Percentiles rank a stretch among this genome's conserved stretches.
These are phyloP conservation scores for Menidia menidia DNA, from an alignment of 2,797 vertebrate species.

Conservation along the genomic window DNA sequence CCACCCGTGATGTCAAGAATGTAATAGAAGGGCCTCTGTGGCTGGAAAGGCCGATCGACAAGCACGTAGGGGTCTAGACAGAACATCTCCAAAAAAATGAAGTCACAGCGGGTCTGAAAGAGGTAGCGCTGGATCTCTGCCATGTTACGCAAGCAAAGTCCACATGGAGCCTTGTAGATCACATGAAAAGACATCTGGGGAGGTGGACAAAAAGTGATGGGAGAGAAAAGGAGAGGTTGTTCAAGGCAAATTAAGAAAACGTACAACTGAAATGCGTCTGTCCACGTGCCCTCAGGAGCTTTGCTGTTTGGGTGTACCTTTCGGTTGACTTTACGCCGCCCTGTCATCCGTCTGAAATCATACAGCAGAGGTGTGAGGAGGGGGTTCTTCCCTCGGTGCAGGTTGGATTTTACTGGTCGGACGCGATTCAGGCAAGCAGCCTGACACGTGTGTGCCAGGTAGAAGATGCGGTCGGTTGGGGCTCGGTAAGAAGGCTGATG, in stretches of 20 bases:
- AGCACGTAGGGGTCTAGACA: conserved; percentile 97
- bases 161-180: conserved; percentile 96
- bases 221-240: not conserved
- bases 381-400: conserved; percentile 91
- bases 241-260: not conserved
- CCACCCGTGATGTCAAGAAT: conserved; percentile 92
- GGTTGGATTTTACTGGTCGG: conserved; percentile 78
- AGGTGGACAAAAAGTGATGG: not conserved
- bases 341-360: conserved; percentile 96
- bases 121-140: conserved; percentile 94
- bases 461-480: conserved; percentile 94
- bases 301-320: conserved; percentile 76
- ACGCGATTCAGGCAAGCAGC: conserved; percentile 88
- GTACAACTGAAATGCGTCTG: too few relatives aligned
- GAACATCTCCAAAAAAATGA: conserved; percentile 98
- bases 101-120: conserved; percentile 92
- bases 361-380: conserved; percentile 93
- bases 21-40: conserved; percentile 93
- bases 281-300: not conserved
- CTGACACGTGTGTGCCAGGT: conserved; percentile 90
- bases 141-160: conserved; percentile 96
- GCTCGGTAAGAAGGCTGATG: conserved; percentile 90
- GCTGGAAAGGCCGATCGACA: conserved; percentile 95
- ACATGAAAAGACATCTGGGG: conserved; percentile 94
- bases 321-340: conserved; percentile 92